Base-by-base conservation (phyloP, 2,888 invertebrate genomes). In the Lasioglossum leucozonium region DNA sequence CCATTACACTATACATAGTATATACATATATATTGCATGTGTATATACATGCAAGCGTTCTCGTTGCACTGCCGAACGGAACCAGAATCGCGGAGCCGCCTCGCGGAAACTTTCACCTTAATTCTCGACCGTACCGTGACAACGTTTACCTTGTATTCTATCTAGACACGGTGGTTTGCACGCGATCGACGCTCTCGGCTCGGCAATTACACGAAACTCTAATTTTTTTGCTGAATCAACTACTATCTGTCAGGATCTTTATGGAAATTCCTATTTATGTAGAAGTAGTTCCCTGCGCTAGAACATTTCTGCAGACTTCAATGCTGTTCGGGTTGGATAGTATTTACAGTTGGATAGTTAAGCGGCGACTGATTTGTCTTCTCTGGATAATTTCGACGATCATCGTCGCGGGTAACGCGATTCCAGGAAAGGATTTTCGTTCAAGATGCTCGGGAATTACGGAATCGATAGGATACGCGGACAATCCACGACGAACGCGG, bases 101-200 rank as follows among this genome's bases (percentile, higher is more conserved):
- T 65, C 34, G 65, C 77, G 55, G 69, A 74, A 84, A 85, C 85
- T 84, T 85, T 85, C 85, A 65, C 80, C 77, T 47, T 65, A 55
- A 84, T 80, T 55, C 72, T 65, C 65, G n/a, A 18, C 72, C 37
- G 44, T 37, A 13, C 42, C 42, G 42, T 4, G 65, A 65, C 58
- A 69, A 69, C 80, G 16, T 82, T 69, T 74, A 67, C 22, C 73
- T 67, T 44, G 77, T 72, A 77, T 65, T 44, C 13, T 44, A 44
- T 67, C 72, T 44, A 67, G 72, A 55, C n/a, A n/a, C 26, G 30
- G 47, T 34, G 62, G 62, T 47, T 51, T 22, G 75, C 75, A 81
- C 81, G 82, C 81, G 81, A 82, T 72, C 71, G 18, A 65, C 37
- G 44, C 47, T 80, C 44, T 13, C 18, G 18, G 18, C 62, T 42